Evolutionary conservation across 2,113 vertebrate species (phyloP), one percentile per base, ranked within the genome.

Genomic region (Clinocottus analis): DNA sequence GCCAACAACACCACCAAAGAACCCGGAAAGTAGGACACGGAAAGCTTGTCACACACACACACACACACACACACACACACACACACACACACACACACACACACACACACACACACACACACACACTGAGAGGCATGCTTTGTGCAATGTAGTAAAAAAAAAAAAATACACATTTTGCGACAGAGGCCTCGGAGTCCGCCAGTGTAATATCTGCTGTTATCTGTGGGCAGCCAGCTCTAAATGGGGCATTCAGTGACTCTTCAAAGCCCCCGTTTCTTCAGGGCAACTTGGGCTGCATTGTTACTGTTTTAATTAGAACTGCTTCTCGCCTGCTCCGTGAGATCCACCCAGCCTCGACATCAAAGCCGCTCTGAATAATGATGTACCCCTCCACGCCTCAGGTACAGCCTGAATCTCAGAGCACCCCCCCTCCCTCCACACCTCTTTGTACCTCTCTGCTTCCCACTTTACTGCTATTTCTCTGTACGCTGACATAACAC

Each of bases 351-450:
- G 84, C 82, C 76, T 85, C 82, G 75, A 92, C 93, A 89, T 94
- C 93, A 94, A 94, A 94, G 93, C 82, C 62, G 82, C 87, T 80
- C 76, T 89, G 89, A 92, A 92, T 92, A 94, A 92, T 88, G 87
- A 92, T 90, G 91, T 82, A 83, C 41, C 76, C 85, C 79, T 83
- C 55, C 85, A 87, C 74, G 90, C 93, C 90, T 92, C 88, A 91
- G 91, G 93, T 92, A 87, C 82, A 82, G 89, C 91, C 91, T 76
- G 82, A 77, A 89, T 89, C 90, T 80, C 65, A n/a, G 17, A 79
- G 29, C 8, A 25, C 69, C 72, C 51, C 2, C n/a, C 51, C n/a
- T 60, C 61, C 75, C 68, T 75, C 47, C 63, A 61, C 80, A 69
- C 83, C 68, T 82, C 79, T 85, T 87, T 89, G 79, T 86, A 80